phyloP scores from a whole-genome alignment of 2,888 invertebrate species.

The Agrochola macilenta region DNA sequence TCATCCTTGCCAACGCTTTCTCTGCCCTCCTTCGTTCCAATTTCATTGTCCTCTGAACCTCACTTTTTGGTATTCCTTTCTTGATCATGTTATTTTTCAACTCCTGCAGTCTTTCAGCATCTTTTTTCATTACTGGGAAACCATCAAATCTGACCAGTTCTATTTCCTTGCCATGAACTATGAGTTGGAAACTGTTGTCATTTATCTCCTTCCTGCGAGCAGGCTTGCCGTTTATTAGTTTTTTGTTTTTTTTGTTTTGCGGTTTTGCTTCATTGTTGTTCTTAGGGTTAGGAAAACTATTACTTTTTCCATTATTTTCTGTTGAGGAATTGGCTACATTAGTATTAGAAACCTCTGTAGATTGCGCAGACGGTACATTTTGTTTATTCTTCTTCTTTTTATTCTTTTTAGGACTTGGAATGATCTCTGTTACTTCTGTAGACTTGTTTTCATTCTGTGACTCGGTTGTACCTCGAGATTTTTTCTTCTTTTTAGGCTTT shows the following conservation, averaged over 20 bases:
- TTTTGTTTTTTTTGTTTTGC: constrained; percentile 73
- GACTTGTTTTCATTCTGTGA: constrained; percentile 22
- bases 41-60: constrained; percentile 92
- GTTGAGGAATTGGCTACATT: constrained; percentile 33
- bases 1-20: constrained; percentile 92
- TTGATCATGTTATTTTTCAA: constrained; percentile 92
- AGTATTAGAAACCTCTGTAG: constrained; percentile 1
- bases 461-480: constrained; percentile 18
- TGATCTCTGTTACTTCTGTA: constrained; percentile 17
- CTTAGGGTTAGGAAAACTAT: not conserved
- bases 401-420: constrained; percentile 49
- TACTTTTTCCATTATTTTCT: constrained; percentile 15
- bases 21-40: constrained; percentile 93
- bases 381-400: constrained; percentile 66
- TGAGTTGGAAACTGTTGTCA: constrained; percentile 87
- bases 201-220: constrained; percentile 85
- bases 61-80: constrained; percentile 92
- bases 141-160: constrained; percentile 92
- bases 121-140: constrained; percentile 93
- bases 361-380: constrained; percentile 23
- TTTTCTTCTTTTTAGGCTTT: constrained; percentile 52
- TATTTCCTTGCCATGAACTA: constrained; percentile 92
- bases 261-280: constrained; percentile 46
- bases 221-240: constrained; percentile 76
- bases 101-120: constrained; percentile 91